Evolutionary conservation across 1,140 invertebrate genomes (phyloP).

Genomic region (Diorhabda sublineata): DNA sequence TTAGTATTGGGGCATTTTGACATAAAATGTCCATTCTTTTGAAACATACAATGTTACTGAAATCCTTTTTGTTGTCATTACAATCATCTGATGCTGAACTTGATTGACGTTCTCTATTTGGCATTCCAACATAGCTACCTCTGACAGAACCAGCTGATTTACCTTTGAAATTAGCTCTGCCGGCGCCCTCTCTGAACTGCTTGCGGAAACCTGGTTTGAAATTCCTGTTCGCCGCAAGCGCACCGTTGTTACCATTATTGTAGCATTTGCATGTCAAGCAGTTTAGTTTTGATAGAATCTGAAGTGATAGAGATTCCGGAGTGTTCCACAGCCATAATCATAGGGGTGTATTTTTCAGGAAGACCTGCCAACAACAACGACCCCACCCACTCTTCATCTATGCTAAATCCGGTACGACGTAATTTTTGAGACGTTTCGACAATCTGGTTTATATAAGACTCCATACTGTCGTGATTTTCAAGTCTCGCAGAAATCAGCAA

Average conservation of each 20-base stretch:
- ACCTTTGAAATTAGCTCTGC: slow-evolving; percentile 1
- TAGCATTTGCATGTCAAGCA: slow-evolving; percentile 31
- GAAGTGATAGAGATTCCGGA: slow-evolving; percentile 38
- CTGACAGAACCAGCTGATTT: neutral
- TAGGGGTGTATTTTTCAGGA: slow-evolving; percentile 43
- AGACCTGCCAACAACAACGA: slow-evolving; percentile 43
- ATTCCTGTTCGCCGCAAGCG: no score
- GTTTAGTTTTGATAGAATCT: slow-evolving; percentile 45
- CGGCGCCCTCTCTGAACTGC: no score
- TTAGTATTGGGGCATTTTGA: no score
- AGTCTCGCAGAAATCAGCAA: neutral
- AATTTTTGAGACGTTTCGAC: slow-evolving; percentile 37
- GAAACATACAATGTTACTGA: no score
- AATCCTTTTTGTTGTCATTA: neutral
- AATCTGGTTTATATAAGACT: slow-evolving; percentile 23
- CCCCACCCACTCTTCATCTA: slow-evolving; percentile 44
- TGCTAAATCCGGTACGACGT: slow-evolving; percentile 38
- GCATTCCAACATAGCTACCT: no score
- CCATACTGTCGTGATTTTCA: slow-evolving; percentile 25
- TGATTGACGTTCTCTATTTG: neutral
- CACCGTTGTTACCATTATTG: no score
- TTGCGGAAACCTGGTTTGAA: no score
- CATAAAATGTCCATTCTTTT: no score
- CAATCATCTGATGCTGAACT: neutral
- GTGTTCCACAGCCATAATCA: slow-evolving; percentile 47